Base-by-base conservation (phyloP, 1,140 invertebrate species). In the Mylabris phalerata region DNA sequence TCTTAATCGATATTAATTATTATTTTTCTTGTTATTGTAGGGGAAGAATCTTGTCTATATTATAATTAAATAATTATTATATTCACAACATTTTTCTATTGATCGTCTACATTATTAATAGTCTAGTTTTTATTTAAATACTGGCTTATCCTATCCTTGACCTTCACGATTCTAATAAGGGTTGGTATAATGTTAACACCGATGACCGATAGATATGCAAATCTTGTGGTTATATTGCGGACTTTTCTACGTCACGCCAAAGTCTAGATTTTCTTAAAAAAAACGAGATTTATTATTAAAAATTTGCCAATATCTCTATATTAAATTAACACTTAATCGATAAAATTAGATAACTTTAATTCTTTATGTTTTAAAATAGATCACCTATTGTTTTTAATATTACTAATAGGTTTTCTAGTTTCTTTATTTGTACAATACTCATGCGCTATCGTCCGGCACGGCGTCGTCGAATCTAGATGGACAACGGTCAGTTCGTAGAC, bases 401-500 rank as follows among this genome's bases (percentile, higher is more conserved):
- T 2, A 7, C 39, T 1, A 19, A 19, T 42, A 10, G 11, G 3
- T 42, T 42, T 42, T 42, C 41, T 10, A 1, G 11, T n/a, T n/a
- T n/a, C 9, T 11, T 9, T n/a, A n/a, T 42, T 1, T 42, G 3
- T 24, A 4, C n/a, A 55, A 6, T 38, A 38, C 19, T 27, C 52
- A 55, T 55, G 52, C 52, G 52, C 52, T 27, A 46, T 26, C 45
- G 25, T 48, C 38, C 19, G 24, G 24, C 32, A 47, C 19, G 40
- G 38, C 45, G 27, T 39, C 52, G 24, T 41, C 13, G 43, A 41
- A 55, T 40, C 6, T 42, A 42, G 41, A 10, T 47, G 52, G 52
- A 55, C 52, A 55, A 27, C 52, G 52, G 52, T 55, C 52, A 55
- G 52, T 55, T 55, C 19, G 13, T 42, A 54, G 46, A 54, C 27